These are phyloP conservation scores for Ctenopoma multispine DNA, from an alignment of 2,797 vertebrate species.

Conservation along the genomic window DNA sequence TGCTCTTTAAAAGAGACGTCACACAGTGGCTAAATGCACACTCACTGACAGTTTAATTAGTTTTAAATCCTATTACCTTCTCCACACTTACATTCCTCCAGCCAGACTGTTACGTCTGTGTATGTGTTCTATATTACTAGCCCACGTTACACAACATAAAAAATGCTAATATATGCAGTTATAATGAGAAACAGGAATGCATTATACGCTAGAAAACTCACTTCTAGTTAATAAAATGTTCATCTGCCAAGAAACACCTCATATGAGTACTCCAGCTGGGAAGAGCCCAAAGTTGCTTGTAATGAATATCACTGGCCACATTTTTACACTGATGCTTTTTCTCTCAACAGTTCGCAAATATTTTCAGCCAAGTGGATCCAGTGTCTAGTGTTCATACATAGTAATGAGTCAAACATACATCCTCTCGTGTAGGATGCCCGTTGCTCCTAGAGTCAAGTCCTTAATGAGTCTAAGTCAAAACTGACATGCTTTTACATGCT, in stretches of 20 bases:
- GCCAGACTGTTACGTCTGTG: constrained; percentile 11
- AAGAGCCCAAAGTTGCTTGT: constrained; percentile 9
- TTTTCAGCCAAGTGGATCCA: constrained; percentile 34
- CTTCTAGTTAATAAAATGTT: constrained; percentile 64
- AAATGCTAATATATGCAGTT: constrained; percentile 53
- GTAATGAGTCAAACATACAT: constrained; percentile 62
- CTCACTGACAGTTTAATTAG: constrained; percentile 52
- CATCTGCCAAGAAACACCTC: constrained; percentile 53
- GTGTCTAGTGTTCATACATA: constrained; percentile 51
- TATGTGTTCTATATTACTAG: constrained; percentile 21
- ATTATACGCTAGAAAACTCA: constrained; percentile 45
- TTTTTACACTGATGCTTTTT: constrained; percentile 32
- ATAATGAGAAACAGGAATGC: constrained; percentile 51
- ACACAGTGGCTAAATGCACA: constrained; percentile 23
- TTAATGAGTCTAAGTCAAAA: constrained; percentile 43
- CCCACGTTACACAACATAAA: constrained; percentile 17
- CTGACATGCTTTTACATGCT: constrained; percentile 71
- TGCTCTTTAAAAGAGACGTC: constrained; percentile 13
- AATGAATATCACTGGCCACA: constrained; percentile 35
- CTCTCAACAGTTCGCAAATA: constrained; percentile 19
- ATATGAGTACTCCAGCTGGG: constrained; percentile 21
- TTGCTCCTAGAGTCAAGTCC: constrained; percentile 14
- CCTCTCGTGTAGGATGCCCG: constrained; percentile 47
- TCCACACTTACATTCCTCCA: constrained; percentile 15
- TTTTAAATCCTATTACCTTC: constrained; percentile 41